phyloP scores from a whole-genome alignment of 2,113 vertebrate genomes.

The Sinocyclocheilus anophthalmus region DNA sequence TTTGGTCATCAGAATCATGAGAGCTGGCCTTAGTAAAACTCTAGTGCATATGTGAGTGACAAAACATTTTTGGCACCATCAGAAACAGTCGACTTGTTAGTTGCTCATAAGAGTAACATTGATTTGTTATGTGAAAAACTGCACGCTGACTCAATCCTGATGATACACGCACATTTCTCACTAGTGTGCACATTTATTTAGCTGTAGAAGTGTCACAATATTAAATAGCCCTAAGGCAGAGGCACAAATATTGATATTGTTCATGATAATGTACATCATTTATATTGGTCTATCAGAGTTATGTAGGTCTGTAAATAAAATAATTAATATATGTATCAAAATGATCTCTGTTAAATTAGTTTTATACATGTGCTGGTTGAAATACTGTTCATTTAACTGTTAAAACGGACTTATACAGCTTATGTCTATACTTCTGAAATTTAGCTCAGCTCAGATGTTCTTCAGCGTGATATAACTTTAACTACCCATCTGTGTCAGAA shows the following conservation, averaged over 20 bases:
- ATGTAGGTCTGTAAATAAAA: not conserved
- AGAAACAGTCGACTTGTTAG: not conserved
- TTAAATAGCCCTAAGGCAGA: not conserved
- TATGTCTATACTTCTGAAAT: not conserved
- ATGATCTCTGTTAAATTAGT: not conserved
- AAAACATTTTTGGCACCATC: not conserved
- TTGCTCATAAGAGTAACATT: not conserved
- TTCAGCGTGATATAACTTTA: not conserved
- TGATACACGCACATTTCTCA: not conserved
- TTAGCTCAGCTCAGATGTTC: not conserved
- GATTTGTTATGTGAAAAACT: not conserved
- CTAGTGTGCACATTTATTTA: not conserved
- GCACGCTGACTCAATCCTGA: not conserved
- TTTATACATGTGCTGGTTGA: not conserved
- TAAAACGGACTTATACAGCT: not conserved
- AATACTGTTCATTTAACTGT: not conserved
- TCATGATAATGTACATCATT: not conserved
- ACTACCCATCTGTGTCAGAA: not conserved
- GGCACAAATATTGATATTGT: not conserved
- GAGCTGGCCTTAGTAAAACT: not conserved
- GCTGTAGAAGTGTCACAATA: not conserved
- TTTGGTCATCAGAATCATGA: slow-evolving; percentile 13
- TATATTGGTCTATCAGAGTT: not conserved
- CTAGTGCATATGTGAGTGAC: not conserved
- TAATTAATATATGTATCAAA: not conserved